A percentile compares a stretch with the other conserved stretches of the same genome.
phyloP scores from a whole-genome alignment of 2,888 invertebrate species.

The Mechanitis mazaeus region DNA sequence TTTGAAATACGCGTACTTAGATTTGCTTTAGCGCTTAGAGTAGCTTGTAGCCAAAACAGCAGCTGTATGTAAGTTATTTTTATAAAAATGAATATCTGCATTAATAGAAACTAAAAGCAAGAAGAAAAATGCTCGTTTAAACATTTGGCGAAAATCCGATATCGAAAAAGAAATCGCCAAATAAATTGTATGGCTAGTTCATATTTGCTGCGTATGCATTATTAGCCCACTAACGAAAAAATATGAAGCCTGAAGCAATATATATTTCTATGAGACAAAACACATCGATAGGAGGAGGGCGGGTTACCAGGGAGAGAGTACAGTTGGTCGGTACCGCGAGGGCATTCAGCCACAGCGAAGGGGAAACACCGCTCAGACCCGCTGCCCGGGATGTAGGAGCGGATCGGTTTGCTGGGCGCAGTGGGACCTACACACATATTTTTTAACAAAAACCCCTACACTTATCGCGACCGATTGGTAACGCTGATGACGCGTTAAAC shows the following conservation, averaged over 20 bases:
- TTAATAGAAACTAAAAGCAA: too few species aligned
- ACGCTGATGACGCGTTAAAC: too few species aligned
- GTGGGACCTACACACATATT: conserved; percentile 59
- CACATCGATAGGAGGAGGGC: conserved; percentile 38
- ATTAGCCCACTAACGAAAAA: conserved; percentile 11
- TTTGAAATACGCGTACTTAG: too few species aligned
- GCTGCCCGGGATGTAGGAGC: conserved; percentile 56
- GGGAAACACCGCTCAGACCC: conserved; percentile 63
- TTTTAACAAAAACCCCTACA: conserved; percentile 16
- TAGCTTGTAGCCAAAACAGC: too few species aligned
- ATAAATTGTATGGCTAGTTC: not conserved
- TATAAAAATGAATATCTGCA: too few species aligned
- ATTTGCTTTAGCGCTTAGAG: too few species aligned
- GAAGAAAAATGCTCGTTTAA: too few species aligned
- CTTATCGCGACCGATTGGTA: not conserved
- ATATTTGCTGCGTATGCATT: conserved; percentile 3
- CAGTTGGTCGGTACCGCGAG: conserved; percentile 58
- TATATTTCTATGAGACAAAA: conserved; percentile 48
- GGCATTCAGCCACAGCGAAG: conserved; percentile 51
- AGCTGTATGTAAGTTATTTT: too few species aligned
- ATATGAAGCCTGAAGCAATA: conserved; percentile 38
- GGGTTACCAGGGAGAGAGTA: conserved; percentile 67
- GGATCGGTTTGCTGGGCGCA: conserved; percentile 60
- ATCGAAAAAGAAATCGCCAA: too few species aligned
- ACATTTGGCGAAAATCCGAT: too few species aligned